These are phyloP conservation scores for Biston stratarius DNA, from an alignment of 2,888 invertebrate genomes.

Conservation along the genomic window DNA sequence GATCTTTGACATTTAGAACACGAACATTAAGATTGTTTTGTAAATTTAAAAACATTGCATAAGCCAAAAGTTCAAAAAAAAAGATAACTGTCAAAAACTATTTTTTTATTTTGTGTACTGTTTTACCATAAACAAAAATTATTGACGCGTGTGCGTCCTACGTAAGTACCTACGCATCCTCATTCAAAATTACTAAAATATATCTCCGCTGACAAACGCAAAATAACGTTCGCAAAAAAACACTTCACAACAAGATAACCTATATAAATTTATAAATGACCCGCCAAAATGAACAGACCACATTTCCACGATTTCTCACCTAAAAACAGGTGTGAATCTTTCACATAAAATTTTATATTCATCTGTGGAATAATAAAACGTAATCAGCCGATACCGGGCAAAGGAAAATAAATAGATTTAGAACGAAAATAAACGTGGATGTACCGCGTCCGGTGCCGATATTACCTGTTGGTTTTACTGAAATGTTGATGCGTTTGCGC, in stretches of 20 bases:
- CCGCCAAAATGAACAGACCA: slow-evolving; percentile 29
- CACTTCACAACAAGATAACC: slow-evolving; percentile 1
- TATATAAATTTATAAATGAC: slow-evolving; percentile 31
- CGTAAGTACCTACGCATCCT: background rate
- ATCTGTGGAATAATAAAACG: slow-evolving; percentile 68
- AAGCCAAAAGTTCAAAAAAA: background rate
- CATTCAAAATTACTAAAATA: slow-evolving; percentile 16
- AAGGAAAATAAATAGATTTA: slow-evolving; percentile 75
- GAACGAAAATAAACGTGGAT: slow-evolving; percentile 74
- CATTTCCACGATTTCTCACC: slow-evolving; percentile 35
- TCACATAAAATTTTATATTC: slow-evolving; percentile 47
- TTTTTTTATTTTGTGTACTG: background rate
- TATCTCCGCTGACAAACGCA: slow-evolving; percentile 11
- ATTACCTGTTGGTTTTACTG: slow-evolving; percentile 83
- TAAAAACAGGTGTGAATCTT: slow-evolving; percentile 47
- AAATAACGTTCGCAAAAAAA: slow-evolving; percentile 7
- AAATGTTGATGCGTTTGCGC: slow-evolving; percentile 80
- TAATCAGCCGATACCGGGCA: slow-evolving; percentile 62
- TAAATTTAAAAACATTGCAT: background rate
- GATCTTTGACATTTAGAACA: background rate
- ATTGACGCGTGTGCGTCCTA: background rate
- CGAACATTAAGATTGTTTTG: background rate
- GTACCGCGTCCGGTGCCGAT: slow-evolving; percentile 58
- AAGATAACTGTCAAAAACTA: background rate
- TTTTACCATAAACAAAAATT: background rate